phyloP scores from a whole-genome alignment of 1,140 invertebrate species.

The Alviniconcha marisindica region DNA sequence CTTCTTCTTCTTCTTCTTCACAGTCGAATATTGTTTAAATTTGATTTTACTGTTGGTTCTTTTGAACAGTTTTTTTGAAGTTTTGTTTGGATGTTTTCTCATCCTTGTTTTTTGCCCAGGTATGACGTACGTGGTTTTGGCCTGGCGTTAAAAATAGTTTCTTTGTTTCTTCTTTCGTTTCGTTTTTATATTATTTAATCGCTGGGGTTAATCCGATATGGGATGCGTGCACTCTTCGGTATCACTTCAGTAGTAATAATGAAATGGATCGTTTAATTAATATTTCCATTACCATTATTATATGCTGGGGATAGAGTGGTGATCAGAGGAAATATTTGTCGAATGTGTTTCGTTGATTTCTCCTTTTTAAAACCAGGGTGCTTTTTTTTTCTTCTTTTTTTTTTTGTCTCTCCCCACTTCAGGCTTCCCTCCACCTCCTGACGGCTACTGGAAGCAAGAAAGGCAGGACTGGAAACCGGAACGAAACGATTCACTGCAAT shows the following conservation, averaged over 20 bases:
- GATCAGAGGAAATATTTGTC: no score
- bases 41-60: neutral
- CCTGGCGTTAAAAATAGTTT: no score
- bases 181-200: neutral
- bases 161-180: neutral
- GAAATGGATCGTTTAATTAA: no score
- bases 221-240: no score
- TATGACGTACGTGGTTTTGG: no score
- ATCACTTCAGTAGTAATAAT: no score
- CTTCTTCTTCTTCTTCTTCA: neutral
- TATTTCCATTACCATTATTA: no score
- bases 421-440: neutral
- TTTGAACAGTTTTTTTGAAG: neutral
- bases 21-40: neutral
- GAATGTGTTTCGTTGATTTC: no score
- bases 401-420: neutral
- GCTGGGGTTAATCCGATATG: no score
- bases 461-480: constrained; percentile 38
- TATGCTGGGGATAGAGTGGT: no score
- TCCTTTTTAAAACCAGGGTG: no score
- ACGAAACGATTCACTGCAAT: constrained; percentile 32
- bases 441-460: constrained; percentile 27
- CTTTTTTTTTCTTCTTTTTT: neutral
- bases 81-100: neutral
- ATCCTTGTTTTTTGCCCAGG: neutral